Evolutionary conservation across 2,797 vertebrate genomes (phyloP).

Genomic region (Spinibarbus caldwelli): DNA sequence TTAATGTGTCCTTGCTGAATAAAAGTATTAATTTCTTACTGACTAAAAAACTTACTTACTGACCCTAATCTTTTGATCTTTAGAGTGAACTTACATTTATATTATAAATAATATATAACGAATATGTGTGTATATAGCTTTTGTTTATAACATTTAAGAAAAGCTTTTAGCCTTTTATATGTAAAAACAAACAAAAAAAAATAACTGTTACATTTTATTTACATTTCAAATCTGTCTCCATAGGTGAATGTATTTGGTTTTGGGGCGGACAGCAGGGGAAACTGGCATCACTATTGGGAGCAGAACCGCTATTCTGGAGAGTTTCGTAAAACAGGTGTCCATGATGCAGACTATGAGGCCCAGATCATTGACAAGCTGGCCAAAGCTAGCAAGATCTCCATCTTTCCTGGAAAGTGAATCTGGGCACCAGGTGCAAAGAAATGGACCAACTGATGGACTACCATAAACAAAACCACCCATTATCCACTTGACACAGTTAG

Average conservation of each 20-base stretch:
- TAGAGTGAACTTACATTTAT: background rate
- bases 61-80: background rate
- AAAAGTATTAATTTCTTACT: background rate
- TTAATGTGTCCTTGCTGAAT: background rate
- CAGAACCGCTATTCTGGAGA: slow-evolving; percentile 98
- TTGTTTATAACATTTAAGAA: background rate
- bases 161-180: background rate
- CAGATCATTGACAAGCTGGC: slow-evolving; percentile 91
- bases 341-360: slow-evolving; percentile 95
- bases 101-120: background rate
- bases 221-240: background rate
- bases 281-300: slow-evolving; percentile 99
- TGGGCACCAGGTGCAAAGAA: background rate
- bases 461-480: slow-evolving; percentile 32
- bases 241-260: slow-evolving; percentile 99
- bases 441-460: slow-evolving; percentile 22
- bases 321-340: slow-evolving; percentile 97
- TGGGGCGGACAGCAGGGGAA: slow-evolving; percentile 92
- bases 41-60: no score
- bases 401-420: slow-evolving; percentile 88
- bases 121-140: background rate
- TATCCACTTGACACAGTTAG: slow-evolving; percentile 48
- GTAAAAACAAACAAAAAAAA: background rate
- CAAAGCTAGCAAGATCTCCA: slow-evolving; percentile 91
- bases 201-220: background rate